These are phyloP conservation scores for Limenitis arthemis DNA, from an alignment of 2,888 invertebrate genomes.

Conservation along the genomic window DNA sequence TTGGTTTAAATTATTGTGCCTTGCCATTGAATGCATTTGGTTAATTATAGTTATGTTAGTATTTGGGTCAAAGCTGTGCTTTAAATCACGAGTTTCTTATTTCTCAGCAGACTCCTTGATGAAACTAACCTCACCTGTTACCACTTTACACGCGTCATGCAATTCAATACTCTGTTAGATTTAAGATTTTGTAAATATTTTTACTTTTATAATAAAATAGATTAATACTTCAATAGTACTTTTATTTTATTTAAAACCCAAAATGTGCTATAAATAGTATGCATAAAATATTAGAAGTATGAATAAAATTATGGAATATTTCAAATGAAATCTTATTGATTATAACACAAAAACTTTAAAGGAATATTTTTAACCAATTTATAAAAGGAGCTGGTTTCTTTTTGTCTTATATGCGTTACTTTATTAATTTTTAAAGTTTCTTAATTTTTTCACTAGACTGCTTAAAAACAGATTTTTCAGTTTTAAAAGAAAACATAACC, in stretches of 20 bases:
- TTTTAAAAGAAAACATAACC: too few relatives aligned
- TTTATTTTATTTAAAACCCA: conserved; percentile 6
- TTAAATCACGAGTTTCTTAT: conserved; percentile 3
- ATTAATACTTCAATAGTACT: conserved; percentile 27
- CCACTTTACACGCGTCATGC: conserved; percentile 50
- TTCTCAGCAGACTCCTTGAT: conserved; percentile 22
- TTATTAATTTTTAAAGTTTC: too few relatives aligned
- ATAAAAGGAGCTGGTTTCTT: too few relatives aligned
- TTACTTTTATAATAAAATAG: conserved; percentile 34
- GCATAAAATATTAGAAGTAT: background rate
- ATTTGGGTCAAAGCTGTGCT: conserved; percentile 31
- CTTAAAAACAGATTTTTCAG: too few relatives aligned
- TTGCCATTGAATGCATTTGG: conserved; percentile 67
- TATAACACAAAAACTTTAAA: background rate
- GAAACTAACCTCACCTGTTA: conserved; percentile 43
- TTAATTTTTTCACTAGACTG: too few relatives aligned
- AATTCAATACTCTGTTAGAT: conserved; percentile 63
- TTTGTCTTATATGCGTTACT: too few relatives aligned
- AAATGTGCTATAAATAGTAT: background rate
- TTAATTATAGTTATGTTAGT: conserved; percentile 19
- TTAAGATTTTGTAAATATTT: conserved; percentile 65
- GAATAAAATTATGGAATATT: too few relatives aligned
- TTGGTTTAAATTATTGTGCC: conserved; percentile 53
- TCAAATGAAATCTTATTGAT: too few relatives aligned
- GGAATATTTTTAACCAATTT: too few relatives aligned